phyloP scores from a whole-genome alignment of 2,888 invertebrate genomes.

The Folsomia candida region DNA sequence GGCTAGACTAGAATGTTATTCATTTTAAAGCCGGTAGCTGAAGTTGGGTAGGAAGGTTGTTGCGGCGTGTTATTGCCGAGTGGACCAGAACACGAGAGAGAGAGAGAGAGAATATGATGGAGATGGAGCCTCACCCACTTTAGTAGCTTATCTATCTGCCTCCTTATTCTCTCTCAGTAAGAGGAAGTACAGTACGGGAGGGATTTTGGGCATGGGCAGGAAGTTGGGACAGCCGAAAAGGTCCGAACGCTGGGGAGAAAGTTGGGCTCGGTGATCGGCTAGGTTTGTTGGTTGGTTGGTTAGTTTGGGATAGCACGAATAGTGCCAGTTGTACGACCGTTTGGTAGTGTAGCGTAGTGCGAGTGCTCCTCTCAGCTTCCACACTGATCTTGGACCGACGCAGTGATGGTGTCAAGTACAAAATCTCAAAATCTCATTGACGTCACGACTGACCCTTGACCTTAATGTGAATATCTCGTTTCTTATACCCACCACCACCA shows the following conservation, averaged over 20 bases:
- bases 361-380: slow-evolving; percentile 11
- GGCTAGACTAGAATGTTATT: slow-evolving; percentile 24
- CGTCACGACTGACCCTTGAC: slow-evolving; percentile 50
- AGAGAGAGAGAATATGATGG: neutral
- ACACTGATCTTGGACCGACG: slow-evolving; percentile 30
- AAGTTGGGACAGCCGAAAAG: neutral
- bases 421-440: slow-evolving; percentile 48
- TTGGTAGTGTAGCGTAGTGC: neutral
- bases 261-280: neutral
- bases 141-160: neutral
- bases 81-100: neutral
- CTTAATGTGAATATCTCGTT: slow-evolving; percentile 30
- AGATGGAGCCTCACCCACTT: slow-evolving; percentile 26
- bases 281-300: neutral
- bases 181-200: neutral
- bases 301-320: neutral
- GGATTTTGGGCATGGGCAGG: slow-evolving; percentile 9
- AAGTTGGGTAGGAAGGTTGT: neutral
- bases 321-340: neutral
- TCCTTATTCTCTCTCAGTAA: neutral
- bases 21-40: slow-evolving; percentile 12
- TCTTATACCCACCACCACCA: slow-evolving; percentile 9
- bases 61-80: slow-evolving; percentile 10
- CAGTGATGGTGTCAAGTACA: slow-evolving; percentile 29
- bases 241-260: neutral